Conservation (phyloP, 2,797 vertebrate species). For the Muscicapa striata region DNA sequence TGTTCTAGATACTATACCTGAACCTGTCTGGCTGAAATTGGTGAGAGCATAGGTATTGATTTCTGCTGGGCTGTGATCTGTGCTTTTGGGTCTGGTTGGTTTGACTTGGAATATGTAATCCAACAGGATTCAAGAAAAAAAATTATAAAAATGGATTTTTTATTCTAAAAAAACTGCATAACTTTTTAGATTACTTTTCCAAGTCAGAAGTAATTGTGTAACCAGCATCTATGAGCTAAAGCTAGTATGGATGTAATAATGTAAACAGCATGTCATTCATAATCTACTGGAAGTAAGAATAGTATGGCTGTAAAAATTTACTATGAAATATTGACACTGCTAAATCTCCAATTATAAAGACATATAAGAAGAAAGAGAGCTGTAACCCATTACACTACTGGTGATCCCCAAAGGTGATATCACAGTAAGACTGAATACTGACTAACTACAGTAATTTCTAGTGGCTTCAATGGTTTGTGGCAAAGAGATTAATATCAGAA, state of each 20-base stretch:
- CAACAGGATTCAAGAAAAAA: neutral
- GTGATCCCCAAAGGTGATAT: conserved; percentile 44
- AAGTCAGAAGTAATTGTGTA: neutral
- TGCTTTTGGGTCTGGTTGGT: neutral
- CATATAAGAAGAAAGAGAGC: conserved; percentile 36
- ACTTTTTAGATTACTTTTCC: neutral
- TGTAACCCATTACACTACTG: conserved; percentile 40
- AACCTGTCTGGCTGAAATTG: neutral
- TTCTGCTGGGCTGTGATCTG: neutral
- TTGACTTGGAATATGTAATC: neutral
- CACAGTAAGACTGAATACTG: conserved; percentile 42
- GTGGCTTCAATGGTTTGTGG: conserved; percentile 53
- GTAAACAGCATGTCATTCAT: neutral
- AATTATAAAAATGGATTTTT: neutral
- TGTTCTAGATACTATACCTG: accelerated
- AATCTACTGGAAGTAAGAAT: neutral
- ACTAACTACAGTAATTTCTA: conserved; percentile 55
- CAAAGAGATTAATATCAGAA: conserved; percentile 43
- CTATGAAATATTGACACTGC: conserved; percentile 34
- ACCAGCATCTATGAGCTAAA: neutral
- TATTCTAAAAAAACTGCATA: neutral
- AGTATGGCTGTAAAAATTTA: conserved; percentile 38
- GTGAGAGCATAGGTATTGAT: neutral
- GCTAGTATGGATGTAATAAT: neutral
- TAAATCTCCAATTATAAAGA: conserved; percentile 64